Evolutionary conservation across 2,113 vertebrate species (phyloP).

Genomic region (Mustelus asterias): DNA sequence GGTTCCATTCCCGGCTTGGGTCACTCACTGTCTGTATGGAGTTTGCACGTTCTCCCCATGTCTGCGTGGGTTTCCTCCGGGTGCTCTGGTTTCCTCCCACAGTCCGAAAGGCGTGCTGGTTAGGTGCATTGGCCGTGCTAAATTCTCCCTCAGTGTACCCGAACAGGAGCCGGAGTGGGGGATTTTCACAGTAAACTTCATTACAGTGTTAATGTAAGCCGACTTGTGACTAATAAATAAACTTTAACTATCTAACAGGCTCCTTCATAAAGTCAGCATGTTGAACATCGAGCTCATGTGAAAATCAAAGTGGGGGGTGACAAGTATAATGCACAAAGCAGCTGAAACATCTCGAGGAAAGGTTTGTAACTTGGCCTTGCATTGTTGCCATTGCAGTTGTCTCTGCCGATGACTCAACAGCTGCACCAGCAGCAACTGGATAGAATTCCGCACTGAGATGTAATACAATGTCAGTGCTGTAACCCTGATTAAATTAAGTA

Average conservation of each 20-base stretch:
- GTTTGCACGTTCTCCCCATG: no score
- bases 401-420: slow-evolving; percentile 18
- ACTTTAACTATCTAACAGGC: background rate
- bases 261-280: background rate
- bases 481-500: slow-evolving; percentile 9
- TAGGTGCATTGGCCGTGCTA: no score
- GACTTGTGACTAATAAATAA: no score
- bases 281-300: background rate
- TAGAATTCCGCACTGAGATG: background rate
- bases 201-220: no score
- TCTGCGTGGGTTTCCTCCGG: no score
- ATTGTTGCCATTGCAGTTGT: background rate
- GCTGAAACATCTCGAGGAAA: background rate
- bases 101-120: no score
- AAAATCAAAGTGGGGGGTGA: background rate
- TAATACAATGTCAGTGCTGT: background rate
- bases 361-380: background rate
- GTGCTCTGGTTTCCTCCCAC: no score
- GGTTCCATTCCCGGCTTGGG: no score
- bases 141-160: no score
- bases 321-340: background rate
- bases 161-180: no score
- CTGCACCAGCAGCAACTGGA: background rate
- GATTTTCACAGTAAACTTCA: no score
- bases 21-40: no score